Evolutionary conservation across 2,113 vertebrate species (phyloP).

Genomic region (Lepisosteus osseus): DNA sequence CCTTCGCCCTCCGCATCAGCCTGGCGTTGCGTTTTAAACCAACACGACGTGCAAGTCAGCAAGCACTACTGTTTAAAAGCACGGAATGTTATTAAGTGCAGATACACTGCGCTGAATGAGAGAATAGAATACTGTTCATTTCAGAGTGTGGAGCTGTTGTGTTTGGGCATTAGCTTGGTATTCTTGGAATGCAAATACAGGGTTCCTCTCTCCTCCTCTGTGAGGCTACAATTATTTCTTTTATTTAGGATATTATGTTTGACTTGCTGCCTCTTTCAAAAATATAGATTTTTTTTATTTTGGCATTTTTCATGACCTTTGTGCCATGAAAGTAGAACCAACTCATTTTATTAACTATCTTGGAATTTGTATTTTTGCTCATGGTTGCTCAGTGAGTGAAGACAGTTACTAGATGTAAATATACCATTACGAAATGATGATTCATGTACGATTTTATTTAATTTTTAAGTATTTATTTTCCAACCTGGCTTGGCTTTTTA

Average conservation of each 20-base stretch:
- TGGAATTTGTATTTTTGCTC: too few species aligned
- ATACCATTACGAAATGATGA: too few species aligned
- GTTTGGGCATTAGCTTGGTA: conserved; percentile 83
- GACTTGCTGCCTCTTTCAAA: not conserved
- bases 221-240: not conserved
- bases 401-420: too few species aligned
- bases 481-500: too few species aligned
- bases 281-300: not conserved
- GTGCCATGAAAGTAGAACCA: too few species aligned
- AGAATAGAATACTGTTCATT: conserved; percentile 98
- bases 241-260: conserved; percentile 1
- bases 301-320: not conserved
- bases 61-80: conserved; percentile 85
- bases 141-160: conserved; percentile 80
- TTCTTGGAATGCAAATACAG: conserved; percentile 76
- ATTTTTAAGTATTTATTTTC: too few species aligned
- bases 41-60: conserved; percentile 76
- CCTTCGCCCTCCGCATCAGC: conserved; percentile 85
- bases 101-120: conserved; percentile 84
- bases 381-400: too few species aligned
- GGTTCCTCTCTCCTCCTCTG: not conserved
- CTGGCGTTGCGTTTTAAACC: conserved; percentile 94
- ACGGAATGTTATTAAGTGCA: conserved; percentile 89
- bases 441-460: too few species aligned
- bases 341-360: too few species aligned